Percentiles rank a stretch among this genome's conserved stretches.
phyloP scores from a whole-genome alignment of 1,140 invertebrate species.

The Eupeodes corollae region DNA sequence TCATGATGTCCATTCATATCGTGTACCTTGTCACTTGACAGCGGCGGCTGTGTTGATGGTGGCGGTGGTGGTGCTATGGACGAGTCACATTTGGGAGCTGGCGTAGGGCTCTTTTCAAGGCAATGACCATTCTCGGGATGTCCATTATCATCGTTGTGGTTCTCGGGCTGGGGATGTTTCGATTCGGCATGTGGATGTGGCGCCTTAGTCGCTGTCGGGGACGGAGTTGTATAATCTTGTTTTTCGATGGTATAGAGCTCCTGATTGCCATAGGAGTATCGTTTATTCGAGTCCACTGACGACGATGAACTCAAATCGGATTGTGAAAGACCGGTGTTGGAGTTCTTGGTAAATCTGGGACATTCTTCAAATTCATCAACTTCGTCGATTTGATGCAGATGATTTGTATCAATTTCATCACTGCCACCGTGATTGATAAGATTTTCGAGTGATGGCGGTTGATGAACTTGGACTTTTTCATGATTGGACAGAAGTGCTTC shows the following conservation, averaged over 20 bases:
- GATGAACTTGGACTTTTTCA: conserved; percentile 35
- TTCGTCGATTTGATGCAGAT: conserved; percentile 36
- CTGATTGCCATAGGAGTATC: conserved; percentile 65
- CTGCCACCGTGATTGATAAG: conserved; percentile 5
- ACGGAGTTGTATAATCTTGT: conserved; percentile 46
- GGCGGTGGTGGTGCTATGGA: too few relatives aligned
- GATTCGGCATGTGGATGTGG: not conserved
- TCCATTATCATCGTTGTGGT: conserved; percentile 5
- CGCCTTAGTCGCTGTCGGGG: conserved; percentile 10
- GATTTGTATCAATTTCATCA: conserved; percentile 40
- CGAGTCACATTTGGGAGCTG: too few relatives aligned
- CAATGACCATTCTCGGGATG: conserved; percentile 8
- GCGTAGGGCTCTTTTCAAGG: not conserved
- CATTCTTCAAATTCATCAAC: conserved; percentile 15
- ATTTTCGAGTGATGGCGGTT: conserved; percentile 12
- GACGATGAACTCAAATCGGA: conserved; percentile 63
- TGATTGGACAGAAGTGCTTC: conserved; percentile 21
- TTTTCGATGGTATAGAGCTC: conserved; percentile 60
- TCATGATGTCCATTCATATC: not conserved
- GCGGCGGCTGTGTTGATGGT: too few relatives aligned
- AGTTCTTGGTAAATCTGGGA: conserved; percentile 36
- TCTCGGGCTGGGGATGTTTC: conserved; percentile 6
- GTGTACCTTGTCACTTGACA: not conserved
- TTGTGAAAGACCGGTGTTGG: conserved; percentile 61
- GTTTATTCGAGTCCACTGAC: conserved; percentile 52